phyloP scores from a whole-genome alignment of 64 coral and sea anemone species.

The Stylophora pistillata region DNA sequence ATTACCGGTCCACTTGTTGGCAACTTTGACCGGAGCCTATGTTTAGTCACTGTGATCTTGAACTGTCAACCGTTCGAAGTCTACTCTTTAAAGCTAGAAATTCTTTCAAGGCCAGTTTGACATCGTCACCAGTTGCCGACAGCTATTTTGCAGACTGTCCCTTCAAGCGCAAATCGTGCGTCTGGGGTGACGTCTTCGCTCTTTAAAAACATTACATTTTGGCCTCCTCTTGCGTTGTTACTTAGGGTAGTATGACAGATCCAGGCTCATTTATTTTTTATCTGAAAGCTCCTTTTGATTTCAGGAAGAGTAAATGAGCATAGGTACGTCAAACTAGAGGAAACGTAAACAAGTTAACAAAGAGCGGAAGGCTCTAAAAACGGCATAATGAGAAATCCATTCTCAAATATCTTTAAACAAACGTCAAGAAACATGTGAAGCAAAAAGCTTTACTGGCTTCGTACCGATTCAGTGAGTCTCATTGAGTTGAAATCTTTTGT shows the following conservation, averaged over 20 bases:
- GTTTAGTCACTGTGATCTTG: background rate
- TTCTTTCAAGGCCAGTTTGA: background rate
- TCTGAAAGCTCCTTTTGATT: background rate
- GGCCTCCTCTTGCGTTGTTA: background rate
- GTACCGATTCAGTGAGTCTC: background rate
- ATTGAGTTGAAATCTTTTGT: background rate
- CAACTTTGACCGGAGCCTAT: background rate
- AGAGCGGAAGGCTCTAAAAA: slow-evolving; percentile 1
- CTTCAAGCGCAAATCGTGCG: background rate
- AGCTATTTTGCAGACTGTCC: background rate
- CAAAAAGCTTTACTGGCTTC: background rate
- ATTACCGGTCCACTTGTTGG: background rate
- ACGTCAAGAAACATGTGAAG: background rate
- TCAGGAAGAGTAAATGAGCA: background rate
- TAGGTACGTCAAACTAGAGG: background rate
- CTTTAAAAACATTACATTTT: background rate
- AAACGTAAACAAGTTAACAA: slow-evolving; percentile 48
- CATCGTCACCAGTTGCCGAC: background rate
- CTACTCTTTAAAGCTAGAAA: background rate
- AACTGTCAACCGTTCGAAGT: no score
- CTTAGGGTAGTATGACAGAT: background rate
- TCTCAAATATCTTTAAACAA: background rate
- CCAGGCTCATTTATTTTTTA: background rate
- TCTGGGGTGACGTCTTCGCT: background rate
- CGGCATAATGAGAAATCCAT: slow-evolving; percentile 3